Conservation (phyloP, 2,888 invertebrate genomes). For the Schizaphis graminum region DNA sequence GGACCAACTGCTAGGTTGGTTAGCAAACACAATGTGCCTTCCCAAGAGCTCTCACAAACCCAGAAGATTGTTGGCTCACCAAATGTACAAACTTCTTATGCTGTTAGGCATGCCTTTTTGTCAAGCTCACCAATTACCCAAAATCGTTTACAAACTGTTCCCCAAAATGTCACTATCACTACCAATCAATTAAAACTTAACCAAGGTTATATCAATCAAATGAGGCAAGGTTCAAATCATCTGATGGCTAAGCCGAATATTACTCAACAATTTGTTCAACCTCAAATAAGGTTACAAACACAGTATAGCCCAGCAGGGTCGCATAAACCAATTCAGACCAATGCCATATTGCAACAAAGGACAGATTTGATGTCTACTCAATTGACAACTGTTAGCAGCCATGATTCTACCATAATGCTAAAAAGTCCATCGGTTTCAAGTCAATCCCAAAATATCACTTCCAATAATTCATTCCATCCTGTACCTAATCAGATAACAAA, state of each 20-base stretch:
- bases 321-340: slow-evolving; percentile 61
- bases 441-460: slow-evolving; percentile 59
- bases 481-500: slow-evolving; percentile 55
- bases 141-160: slow-evolving; percentile 60
- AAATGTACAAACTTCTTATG: slow-evolving; percentile 65
- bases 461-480: slow-evolving; percentile 64
- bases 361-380: slow-evolving; percentile 54
- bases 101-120: slow-evolving; percentile 56
- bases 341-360: slow-evolving; percentile 62
- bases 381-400: slow-evolving; percentile 30
- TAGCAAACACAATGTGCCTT: slow-evolving; percentile 65
- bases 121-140: slow-evolving; percentile 58
- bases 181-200: slow-evolving; percentile 62
- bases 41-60: slow-evolving; percentile 63
- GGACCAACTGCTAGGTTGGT: slow-evolving; percentile 58
- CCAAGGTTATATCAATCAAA: slow-evolving; percentile 64
- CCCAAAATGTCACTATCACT: slow-evolving; percentile 64
- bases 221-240: slow-evolving; percentile 58
- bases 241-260: slow-evolving; percentile 43
- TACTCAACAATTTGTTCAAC: slow-evolving; percentile 57
- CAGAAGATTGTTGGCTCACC: slow-evolving; percentile 51
- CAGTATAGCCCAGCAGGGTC: slow-evolving; percentile 60
- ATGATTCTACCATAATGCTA: slow-evolving; percentile 43
- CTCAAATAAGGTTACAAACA: slow-evolving; percentile 62
- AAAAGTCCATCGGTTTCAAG: slow-evolving; percentile 53